Base-by-base conservation (phyloP, 2,888 invertebrate species). In the Morpho helenor region DNA sequence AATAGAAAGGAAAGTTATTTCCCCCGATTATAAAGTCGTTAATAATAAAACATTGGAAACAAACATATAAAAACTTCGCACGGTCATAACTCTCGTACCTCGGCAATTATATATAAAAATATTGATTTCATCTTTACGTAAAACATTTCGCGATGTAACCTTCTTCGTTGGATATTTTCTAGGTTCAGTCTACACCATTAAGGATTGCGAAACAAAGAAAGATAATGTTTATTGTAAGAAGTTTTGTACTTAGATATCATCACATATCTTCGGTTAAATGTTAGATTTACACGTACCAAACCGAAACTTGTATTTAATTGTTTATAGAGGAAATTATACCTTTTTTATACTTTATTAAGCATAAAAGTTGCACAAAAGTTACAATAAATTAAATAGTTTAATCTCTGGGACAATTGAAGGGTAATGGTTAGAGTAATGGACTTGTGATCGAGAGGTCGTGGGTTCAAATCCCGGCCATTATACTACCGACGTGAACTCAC, bases 21-120 rank as follows among this genome's bases (percentile, higher is more conserved):
- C 2, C 16, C 16, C 16, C 7, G 46, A 22, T 16, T 8, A 46
- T 10, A 52, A 41, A 41, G 22, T 8, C 52, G 52, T 47, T 7
- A 31, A 22, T 31, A 64, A 64, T 56, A 64, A 49, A 62, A 53
- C 55, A 76, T 73, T 82, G 88, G 79, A 82, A 74, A 84, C 79
- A 63, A 48, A 56, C 69, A 7, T 62, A 54, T 72, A 68, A 70
- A 75, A 80, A 77, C 76, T 72, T 69, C 75, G 75, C 75, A 71
- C 71, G 77, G 80, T 79, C 83, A 87, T 84, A 84, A 81, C 80
- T 87, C 85, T 87, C 85, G 83, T 84, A 82, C 86, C 81, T 80
- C 73, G 78, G 82, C 87, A 85, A 87, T 87, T 87, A 87, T 80
- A 84, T 79, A 84, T 79, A 80, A 84, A 87, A 86, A 85, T 82